Evolutionary conservation across 2,888 invertebrate genomes (phyloP).

Genomic region (Nineta flava): DNA sequence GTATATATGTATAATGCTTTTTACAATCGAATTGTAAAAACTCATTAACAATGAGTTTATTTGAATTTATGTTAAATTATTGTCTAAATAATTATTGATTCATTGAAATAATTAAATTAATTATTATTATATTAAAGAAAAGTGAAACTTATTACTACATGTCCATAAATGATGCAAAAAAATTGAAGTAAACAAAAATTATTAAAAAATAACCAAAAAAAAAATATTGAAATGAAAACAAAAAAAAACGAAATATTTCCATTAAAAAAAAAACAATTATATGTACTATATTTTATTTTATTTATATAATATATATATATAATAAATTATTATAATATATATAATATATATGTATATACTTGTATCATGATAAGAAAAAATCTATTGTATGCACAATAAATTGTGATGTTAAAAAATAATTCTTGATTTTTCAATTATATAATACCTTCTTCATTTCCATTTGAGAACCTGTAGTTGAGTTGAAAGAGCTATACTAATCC

Average conservation of each 20-base stretch:
- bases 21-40: too few species aligned
- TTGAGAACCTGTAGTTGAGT: too few species aligned
- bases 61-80: too few species aligned
- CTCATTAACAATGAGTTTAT: too few species aligned
- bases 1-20: too few species aligned
- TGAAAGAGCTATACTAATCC: too few species aligned
- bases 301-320: slow-evolving; percentile 6
- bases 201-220: slow-evolving; percentile 8
- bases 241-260: slow-evolving; percentile 22
- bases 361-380: slow-evolving; percentile 24
- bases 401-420: slow-evolving; percentile 20
- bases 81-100: neutral
- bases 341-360: slow-evolving; percentile 33
- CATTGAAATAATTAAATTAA: neutral
- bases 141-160: slow-evolving; percentile 3
- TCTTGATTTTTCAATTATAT: too few species aligned
- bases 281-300: slow-evolving; percentile 15
- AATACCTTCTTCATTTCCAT: too few species aligned
- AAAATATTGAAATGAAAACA: too few species aligned
- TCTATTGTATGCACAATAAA: slow-evolving; percentile 30
- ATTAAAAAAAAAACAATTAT: slow-evolving; percentile 12
- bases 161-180: slow-evolving; percentile 13
- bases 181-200: too few species aligned
- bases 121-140: slow-evolving; percentile 3
- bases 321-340: slow-evolving; percentile 24